Conservation (phyloP, 2,797 vertebrate genomes). For the Choloepus didactylus region DNA sequence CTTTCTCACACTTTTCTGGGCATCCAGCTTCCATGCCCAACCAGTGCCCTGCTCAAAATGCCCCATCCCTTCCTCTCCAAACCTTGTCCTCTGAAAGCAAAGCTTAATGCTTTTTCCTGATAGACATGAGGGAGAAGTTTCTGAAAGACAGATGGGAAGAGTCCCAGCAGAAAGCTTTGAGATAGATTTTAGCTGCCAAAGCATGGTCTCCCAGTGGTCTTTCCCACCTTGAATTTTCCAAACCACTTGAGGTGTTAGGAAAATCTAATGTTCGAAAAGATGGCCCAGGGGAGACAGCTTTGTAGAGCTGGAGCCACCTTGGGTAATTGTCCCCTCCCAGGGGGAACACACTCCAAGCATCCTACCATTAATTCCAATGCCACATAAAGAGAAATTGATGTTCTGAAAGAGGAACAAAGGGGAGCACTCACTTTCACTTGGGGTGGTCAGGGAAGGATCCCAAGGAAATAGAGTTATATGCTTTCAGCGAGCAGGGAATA, state of each 20-base stretch:
- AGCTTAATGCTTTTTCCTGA: background rate
- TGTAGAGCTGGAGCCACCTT: background rate
- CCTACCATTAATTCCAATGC: background rate
- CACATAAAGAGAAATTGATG: background rate
- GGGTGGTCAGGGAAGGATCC: background rate
- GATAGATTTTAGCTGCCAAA: background rate
- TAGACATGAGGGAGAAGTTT: background rate
- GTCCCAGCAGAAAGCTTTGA: background rate
- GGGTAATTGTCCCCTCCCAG: accelerated
- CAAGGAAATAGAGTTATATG: background rate
- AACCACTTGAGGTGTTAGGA: background rate
- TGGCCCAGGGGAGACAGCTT: background rate
- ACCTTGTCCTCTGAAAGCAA: background rate
- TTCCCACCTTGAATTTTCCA: background rate
- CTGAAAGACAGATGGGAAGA: background rate
- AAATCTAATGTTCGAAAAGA: background rate
- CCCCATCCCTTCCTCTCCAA: background rate
- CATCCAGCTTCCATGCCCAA: background rate
- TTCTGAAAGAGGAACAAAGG: background rate
- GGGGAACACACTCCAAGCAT: background rate
- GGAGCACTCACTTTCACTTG: background rate
- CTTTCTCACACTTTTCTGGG: background rate
- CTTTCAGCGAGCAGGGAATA: background rate
- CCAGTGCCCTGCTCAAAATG: background rate
- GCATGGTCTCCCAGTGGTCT: background rate